Percentiles rank a stretch among this genome's conserved stretches.
phyloP scores from a whole-genome alignment of 1,140 invertebrate genomes.

The Drosophila littoralis region DNA sequence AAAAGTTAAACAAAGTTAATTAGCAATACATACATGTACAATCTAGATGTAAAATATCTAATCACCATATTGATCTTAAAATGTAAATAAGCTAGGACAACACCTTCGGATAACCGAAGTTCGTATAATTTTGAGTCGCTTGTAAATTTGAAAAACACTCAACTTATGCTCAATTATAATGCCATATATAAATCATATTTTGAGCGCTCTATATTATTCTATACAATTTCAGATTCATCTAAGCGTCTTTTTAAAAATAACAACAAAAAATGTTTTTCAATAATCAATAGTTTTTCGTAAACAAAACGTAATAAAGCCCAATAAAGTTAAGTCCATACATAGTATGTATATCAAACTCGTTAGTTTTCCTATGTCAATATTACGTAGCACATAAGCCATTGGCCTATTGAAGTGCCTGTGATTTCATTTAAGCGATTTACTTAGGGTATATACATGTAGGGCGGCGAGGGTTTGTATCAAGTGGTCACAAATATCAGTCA shows the following conservation, averaged over 20 bases:
- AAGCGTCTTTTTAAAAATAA: constrained; percentile 1
- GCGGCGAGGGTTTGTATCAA: too few species aligned
- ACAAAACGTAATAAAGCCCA: not conserved
- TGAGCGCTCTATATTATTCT: constrained; percentile 27
- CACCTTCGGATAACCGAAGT: constrained; percentile 37
- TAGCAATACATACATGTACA: constrained; percentile 43
- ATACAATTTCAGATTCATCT: constrained; percentile 6
- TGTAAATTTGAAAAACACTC: constrained; percentile 46
- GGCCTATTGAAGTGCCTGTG: not conserved
- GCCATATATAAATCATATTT: constrained; percentile 40
- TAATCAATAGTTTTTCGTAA: not conserved
- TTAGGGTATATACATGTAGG: not conserved
- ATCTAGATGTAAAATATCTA: constrained; percentile 50
- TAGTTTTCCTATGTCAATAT: not conserved
- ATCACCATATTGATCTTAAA: constrained; percentile 48
- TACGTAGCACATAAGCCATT: too few species aligned
- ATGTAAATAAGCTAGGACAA: constrained; percentile 45
- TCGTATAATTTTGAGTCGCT: constrained; percentile 32
- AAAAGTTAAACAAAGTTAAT: constrained; percentile 27
- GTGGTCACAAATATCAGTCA: too few species aligned
- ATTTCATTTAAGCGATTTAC: not conserved
- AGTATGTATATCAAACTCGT: constrained; percentile 10
- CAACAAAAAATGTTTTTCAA: too few species aligned
- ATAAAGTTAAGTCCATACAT: not conserved
- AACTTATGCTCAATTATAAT: constrained; percentile 43